A percentile compares a stretch with the other conserved stretches of the same genome.
Conservation (phyloP, 2,797 vertebrate species). For the Aselliscus stoliczkanus region DNA sequence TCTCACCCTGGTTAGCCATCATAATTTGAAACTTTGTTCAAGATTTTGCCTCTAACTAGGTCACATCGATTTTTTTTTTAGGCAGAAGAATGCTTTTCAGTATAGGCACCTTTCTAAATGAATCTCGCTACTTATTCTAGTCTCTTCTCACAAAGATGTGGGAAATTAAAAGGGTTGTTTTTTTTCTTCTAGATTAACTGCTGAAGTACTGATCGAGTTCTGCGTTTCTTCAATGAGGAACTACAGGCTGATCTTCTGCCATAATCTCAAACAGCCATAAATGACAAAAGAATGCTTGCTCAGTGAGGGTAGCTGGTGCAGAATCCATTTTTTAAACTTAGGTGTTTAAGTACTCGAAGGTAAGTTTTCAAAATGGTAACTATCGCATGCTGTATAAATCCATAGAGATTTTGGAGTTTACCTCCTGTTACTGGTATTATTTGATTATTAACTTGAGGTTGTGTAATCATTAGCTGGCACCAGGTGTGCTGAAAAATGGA, state of each 20-base stretch:
- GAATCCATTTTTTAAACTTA: conserved; percentile 88
- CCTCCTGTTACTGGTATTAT: not conserved
- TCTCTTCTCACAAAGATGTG: not conserved
- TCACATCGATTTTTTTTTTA: conserved; percentile 2
- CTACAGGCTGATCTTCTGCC: conserved; percentile 99
- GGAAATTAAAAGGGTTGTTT: conserved; percentile 59
- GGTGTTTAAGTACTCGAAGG: conserved; percentile 95
- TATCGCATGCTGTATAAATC: not conserved
- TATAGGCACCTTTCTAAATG: not conserved
- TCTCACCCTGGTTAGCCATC: not conserved
- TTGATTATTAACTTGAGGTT: conserved; percentile 35
- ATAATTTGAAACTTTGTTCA: conserved; percentile 2
- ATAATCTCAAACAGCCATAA: conserved; percentile 99
- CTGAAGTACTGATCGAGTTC: conserved; percentile 97
- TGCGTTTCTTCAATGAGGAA: conserved; percentile 99
- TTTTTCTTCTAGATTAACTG: conserved; percentile 86
- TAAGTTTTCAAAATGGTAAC: conserved; percentile 77
- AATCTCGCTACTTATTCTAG: conserved; percentile 2
- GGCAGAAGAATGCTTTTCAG: not conserved
- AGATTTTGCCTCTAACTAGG: conserved; percentile 8
- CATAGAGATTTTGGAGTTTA: not conserved
- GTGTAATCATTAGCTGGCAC: conserved; percentile 25
- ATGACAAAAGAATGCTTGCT: conserved; percentile 91
- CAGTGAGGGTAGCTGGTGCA: conserved; percentile 93
- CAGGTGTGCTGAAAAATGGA: conserved; percentile 2